Base-by-base conservation (phyloP, 1,140 invertebrate species). In the Drosophila athabasca region DNA sequence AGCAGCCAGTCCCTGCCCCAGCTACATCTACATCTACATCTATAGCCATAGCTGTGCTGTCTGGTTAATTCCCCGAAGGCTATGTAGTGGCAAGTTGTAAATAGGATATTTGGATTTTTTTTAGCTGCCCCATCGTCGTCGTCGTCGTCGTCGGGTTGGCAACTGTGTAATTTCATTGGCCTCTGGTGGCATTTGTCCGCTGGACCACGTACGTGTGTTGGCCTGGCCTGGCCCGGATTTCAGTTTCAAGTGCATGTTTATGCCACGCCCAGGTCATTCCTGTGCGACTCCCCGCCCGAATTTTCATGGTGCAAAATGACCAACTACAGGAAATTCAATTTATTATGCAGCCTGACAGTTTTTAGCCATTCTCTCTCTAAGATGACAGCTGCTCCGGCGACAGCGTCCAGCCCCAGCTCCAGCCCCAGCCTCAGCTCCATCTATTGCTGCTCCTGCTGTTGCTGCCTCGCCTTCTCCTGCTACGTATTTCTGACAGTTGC, bases 311-410 rank as follows among this genome's bases (percentile, higher is more conserved):
- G 72, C 51, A 71, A 88, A 88, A 88, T 88, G 83, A 88, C 83
- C 83, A 88, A 68, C 74, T 70, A 72, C 71, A 83, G 81, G 67
- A 79, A 88, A 88, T 88, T 88, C 83, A 88, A 88, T 88, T 88
- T 88, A 88, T 88, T 88, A 88, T 88, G 72, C 79, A 83, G 83
- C 79, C 61, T 79, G 79, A 83, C 71, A 83, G 77, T 82, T 88
- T 87, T 83, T 75, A 75, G 71, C 71, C 61, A 75, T 66, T 75
- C 44, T 79, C 62, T 77, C 61, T 76, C 61, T 72, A 65, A 79
- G 79, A 66, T 85, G 82, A 88, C 78, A 82, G 73, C 71, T 75
- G 71, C 67, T 71, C 48, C 31, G 31, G 31, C 52, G 49, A 22
- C 17, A 17, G 48, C 29, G 17, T 24, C 8, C n/a, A 17, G 55